Base-by-base conservation (phyloP, 2,888 invertebrate species). In the Gortyna flavago region DNA sequence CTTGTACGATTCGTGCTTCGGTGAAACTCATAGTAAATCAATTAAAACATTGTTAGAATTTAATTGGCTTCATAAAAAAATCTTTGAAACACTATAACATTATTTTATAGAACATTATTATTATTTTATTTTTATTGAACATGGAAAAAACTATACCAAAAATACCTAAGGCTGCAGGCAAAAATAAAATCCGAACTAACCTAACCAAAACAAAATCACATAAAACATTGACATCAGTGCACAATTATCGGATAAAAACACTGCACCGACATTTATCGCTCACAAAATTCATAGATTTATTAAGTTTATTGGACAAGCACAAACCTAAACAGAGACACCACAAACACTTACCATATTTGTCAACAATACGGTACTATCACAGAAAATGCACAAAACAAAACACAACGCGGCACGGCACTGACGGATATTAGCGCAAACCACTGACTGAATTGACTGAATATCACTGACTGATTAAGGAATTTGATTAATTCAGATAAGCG, bases 401-500 rank as follows among this genome's bases (percentile, higher is more conserved):
- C 75, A 81, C 66, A 85, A 79, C 78, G 79, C 75, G 72, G 85
- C 82, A 76, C 78, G 75, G 68, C 78, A 84, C 84, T 82, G 86
- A 88, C 83, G 44, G 66, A 57, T 81, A 77, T 69, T 69, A 72
- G 72, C 79, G 74, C 74, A 38, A 79, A 85, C 82, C 82, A 87
- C 76, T 78, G 84, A 70, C 78, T 64, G 62, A 62, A 35, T 35
- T 21, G 21, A 62, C 32, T 62, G 72, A 90, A 89, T 91, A 86
- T 88, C 76, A 57, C 65, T 81, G 74, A 78, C 81, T 79, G 80
- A 81, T 54, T 85, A 29, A 85, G 81, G 77, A 80, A 75, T 70
- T 80, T 89, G 89, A 92, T 92, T 91, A 92, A 87, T 79, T 87
- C 41, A 89, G 95, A 95, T 95, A 95, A 95, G 89, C 92, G 90